Evolutionary conservation across 2,113 vertebrate species (phyloP).

Genomic region (Epinephelus fuscoguttatus): DNA sequence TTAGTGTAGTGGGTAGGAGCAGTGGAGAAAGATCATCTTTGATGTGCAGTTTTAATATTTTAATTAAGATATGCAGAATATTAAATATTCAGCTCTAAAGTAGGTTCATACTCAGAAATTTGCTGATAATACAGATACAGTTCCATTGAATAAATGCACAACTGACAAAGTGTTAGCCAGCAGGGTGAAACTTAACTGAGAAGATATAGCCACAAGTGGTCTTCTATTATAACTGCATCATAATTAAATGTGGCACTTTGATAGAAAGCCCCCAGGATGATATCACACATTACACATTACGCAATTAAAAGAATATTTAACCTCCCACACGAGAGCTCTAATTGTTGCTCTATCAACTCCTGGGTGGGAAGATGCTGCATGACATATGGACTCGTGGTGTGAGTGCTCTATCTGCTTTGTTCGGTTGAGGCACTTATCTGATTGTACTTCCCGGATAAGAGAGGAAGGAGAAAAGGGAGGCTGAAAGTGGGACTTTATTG

Average conservation of each 20-base stretch:
- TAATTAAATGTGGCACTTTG: conserved; percentile 45
- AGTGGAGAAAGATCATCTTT: conserved; percentile 11
- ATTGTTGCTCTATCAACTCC: conserved; percentile 54
- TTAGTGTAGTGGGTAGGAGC: too few relatives aligned
- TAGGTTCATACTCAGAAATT: conserved; percentile 24
- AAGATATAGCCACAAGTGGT: conserved; percentile 19
- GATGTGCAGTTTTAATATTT: conserved; percentile 46
- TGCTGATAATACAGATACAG: conserved; percentile 31
- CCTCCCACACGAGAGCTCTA: conserved; percentile 32
- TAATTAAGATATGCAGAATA: conserved; percentile 31
- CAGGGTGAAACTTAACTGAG: conserved; percentile 17
- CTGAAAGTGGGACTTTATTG: conserved; percentile 72
- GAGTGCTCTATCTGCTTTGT: conserved; percentile 56
- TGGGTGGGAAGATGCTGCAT: conserved; percentile 35
- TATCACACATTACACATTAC: conserved; percentile 40
- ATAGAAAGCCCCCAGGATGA: conserved; percentile 25
- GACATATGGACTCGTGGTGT: conserved; percentile 57
- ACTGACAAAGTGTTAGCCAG: neutral
- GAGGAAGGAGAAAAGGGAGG: conserved; percentile 48
- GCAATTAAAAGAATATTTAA: conserved; percentile 53
- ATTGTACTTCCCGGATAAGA: conserved; percentile 69
- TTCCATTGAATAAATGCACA: conserved; percentile 20
- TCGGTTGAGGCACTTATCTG: conserved; percentile 70
- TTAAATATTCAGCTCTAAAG: conserved; percentile 39
- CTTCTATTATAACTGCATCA: conserved; percentile 18